Base-by-base conservation (phyloP, 2,888 invertebrate genomes). In the Apamea anceps region DNA sequence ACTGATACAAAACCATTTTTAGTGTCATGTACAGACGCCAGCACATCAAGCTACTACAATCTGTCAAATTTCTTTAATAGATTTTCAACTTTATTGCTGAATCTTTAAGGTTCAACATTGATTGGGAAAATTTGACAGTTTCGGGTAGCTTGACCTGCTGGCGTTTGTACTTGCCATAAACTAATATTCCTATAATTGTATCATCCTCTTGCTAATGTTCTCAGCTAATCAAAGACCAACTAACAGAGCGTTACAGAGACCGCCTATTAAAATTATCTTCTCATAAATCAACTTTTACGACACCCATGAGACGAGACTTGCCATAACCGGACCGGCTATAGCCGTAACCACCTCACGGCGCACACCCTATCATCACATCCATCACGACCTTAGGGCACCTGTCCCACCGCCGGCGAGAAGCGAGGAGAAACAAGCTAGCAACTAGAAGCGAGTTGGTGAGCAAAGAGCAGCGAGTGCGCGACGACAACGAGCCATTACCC, bases 191-290 rank as follows among this genome's bases (percentile, higher is more conserved):
- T 25, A 57, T 15, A 51, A 15, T 15, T 37, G 2, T 48, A 25
- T 15, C 7, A n/a, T 51, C 28, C 45, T 8, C 57, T 28, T 12
- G n/a, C 3, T 25, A 65, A 66, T 42, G 6, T 62, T 82, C 15
- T 62, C 42, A 18, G 32, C 10, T 54, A 67, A 37, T 48, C 25
- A 63, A 37, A 57, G 18, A 1, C 18, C 2, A 12, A 37, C 13
- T 62, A 57, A 48, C 15, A 67, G 10, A 67, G 5, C 5, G 1
- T 32, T 25, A 68, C 28, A 48, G 37, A 37, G 37, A 42, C 37
- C 54, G n/a, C 15, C 18, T 54, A 65, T 74, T 85, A 73, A 57
- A 82, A 85, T 73, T 62, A 80, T 70, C n/a, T 57, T 28, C n/a
- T 13, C n/a, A 70, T 85, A 60, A 81, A 85, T 80, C 32, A 65